Base-by-base conservation (phyloP, 1,140 invertebrate genomes). In the Sarcophaga peregrina region DNA sequence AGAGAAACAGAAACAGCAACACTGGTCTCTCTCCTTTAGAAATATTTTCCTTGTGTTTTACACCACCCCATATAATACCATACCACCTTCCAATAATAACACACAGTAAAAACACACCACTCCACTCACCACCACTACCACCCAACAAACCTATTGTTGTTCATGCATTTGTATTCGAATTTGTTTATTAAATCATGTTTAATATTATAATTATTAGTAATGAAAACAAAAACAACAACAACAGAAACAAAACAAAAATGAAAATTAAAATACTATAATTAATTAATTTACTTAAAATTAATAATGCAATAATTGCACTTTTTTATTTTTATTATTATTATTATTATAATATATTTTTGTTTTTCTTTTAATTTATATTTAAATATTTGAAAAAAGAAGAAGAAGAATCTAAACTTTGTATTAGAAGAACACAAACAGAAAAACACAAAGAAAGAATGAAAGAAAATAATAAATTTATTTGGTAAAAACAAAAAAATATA, bases 391-490 rank as follows among this genome's bases (percentile, higher is more conserved):
- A 81, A 62, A n/a, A n/a, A n/a, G n/a, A n/a, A n/a, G n/a, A n/a
- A n/a, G n/a, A n/a, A 58, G 20, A 81, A 58, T 81, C 58, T 81
- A 62, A 52, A 47, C 58, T 81, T 81, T 62, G 46, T 52, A 81
- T 81, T 58, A 81, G 80, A 45, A 81, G 54, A 81, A 72, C 45
- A 81, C 58, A 82, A 82, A n/a, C n/a, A n/a, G n/a, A n/a, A n/a
- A n/a, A n/a, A n/a, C n/a, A n/a, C n/a, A n/a, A n/a, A n/a, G n/a
- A n/a, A n/a, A n/a, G n/a, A n/a, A n/a, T n/a, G 15, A 50, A 62
- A 82, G 83, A 83, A 80, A 15, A 50, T 13, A 82, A 82, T 76
- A 81, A 80, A 50, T n/a, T 17, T 13, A 85, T 81, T 82, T 82
- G 81, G 52, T 62, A 72, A 81, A 82, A 47, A n/a, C n/a, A n/a